Evolutionary conservation across 2,797 vertebrate genomes (phyloP).

Genomic region (Rhabdophis nuchalis): DNA sequence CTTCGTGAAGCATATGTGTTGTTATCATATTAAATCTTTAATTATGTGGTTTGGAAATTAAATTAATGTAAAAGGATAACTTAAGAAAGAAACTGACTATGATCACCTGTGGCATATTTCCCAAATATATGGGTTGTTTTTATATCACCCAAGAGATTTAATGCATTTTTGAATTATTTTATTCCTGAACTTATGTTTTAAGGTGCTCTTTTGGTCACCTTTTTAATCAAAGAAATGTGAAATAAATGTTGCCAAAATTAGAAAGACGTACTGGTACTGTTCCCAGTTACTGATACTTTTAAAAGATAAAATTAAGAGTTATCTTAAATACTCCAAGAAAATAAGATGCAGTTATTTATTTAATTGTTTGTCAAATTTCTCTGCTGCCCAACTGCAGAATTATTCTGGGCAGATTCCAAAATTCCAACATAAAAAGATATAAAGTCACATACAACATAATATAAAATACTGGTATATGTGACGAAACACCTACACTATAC

Average conservation of each 20-base stretch:
- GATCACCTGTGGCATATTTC: conserved; percentile 30
- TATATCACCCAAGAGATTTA: conserved; percentile 11
- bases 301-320: not conserved
- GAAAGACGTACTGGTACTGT: conserved; percentile 33
- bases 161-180: conserved; percentile 30
- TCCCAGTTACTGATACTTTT: conserved; percentile 29
- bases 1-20: conserved; percentile 21
- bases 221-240: conserved; percentile 50
- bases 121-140: conserved; percentile 11
- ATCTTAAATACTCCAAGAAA: not conserved
- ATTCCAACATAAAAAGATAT: not conserved
- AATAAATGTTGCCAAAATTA: conserved; percentile 23
- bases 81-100: conserved; percentile 6
- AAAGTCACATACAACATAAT: not conserved
- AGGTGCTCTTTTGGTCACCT: conserved; percentile 33
- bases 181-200: conserved; percentile 12
- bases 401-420: not conserved
- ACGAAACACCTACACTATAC: not conserved
- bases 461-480: not conserved
- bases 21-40: conserved; percentile 11
- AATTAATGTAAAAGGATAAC: conserved; percentile 16
- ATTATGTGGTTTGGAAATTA: conserved; percentile 37
- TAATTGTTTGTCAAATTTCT: not conserved
- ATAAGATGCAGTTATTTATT: not conserved
- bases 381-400: not conserved